phyloP scores from a whole-genome alignment of 2,113 vertebrate species.

The Notothenia rossii region DNA sequence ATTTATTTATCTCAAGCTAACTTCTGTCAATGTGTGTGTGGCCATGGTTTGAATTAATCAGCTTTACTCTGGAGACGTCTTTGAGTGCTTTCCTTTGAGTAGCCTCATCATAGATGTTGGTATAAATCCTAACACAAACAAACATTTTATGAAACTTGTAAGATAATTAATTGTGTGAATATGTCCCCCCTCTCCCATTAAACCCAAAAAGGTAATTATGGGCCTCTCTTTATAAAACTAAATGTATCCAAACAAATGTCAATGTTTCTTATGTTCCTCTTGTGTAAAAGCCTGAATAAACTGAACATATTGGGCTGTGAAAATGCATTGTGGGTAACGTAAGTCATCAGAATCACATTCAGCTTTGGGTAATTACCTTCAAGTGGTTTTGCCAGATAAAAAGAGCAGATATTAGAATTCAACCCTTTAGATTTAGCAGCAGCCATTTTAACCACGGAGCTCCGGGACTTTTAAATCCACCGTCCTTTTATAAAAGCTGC shows the following conservation, averaged over 20 bases:
- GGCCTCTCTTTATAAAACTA: too few relatives aligned
- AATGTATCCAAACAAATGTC: too few relatives aligned
- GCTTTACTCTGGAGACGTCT: too few relatives aligned
- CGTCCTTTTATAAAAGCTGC: slow-evolving; percentile 15
- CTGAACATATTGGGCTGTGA: neutral
- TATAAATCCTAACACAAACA: too few relatives aligned
- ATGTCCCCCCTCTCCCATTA: too few relatives aligned
- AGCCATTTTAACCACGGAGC: slow-evolving; percentile 18
- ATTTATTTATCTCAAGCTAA: slow-evolving; percentile 3
- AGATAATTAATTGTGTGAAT: too few relatives aligned
- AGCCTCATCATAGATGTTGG: too few relatives aligned
- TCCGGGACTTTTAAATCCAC: slow-evolving; percentile 35
- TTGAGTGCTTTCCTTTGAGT: too few relatives aligned
- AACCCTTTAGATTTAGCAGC: slow-evolving; percentile 47
- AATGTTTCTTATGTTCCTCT: neutral
- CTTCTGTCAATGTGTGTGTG: too few relatives aligned
- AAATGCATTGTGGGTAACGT: slow-evolving; percentile 35
- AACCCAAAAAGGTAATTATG: too few relatives aligned
- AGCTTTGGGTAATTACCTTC: slow-evolving; percentile 34
- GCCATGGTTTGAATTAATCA: too few relatives aligned
- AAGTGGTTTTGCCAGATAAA: slow-evolving; percentile 58
- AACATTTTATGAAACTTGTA: too few relatives aligned
- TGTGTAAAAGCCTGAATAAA: neutral
- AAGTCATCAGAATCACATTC: slow-evolving; percentile 5
- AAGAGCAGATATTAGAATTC: slow-evolving; percentile 31